Conservation (phyloP, 2,113 vertebrate species). For the Hepsetus odoe region DNA sequence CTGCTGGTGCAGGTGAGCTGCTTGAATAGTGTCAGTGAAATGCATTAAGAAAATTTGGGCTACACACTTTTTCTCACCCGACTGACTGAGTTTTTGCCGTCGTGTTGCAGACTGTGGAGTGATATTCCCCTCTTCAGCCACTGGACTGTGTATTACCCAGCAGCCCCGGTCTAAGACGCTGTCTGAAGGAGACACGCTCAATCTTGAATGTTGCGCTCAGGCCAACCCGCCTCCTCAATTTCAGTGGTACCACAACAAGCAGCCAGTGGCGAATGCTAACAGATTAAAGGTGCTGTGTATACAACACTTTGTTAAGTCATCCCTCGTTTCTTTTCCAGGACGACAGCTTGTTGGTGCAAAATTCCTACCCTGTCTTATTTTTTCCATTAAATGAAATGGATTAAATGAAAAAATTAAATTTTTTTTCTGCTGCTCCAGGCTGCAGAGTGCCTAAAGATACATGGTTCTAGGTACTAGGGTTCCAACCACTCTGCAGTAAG, state of each 20-base stretch:
- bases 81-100: not conserved
- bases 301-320: not conserved
- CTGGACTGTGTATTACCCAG: slow-evolving; percentile 67
- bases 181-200: slow-evolving; percentile 77
- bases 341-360: too few species aligned
- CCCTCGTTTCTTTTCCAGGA: not conserved
- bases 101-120: not conserved
- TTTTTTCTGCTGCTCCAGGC: too few species aligned
- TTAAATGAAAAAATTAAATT: too few species aligned
- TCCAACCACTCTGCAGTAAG: too few species aligned
- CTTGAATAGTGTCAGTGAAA: too few species aligned
- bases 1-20: slow-evolving; percentile 69
- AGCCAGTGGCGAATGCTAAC: slow-evolving; percentile 63
- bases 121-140: slow-evolving; percentile 59
- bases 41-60: too few species aligned
- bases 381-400: too few species aligned
- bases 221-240: slow-evolving; percentile 82
- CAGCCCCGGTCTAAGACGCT: slow-evolving; percentile 70
- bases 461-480: too few species aligned
- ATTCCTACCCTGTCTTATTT: too few species aligned
- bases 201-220: slow-evolving; percentile 73
- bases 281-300: slow-evolving; percentile 68
- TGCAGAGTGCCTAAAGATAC: too few species aligned
- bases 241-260: slow-evolving; percentile 81
- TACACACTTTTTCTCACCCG: not conserved